Evolutionary conservation across 2,113 vertebrate species (phyloP).

Genomic region (Pteronura brasiliensis): DNA sequence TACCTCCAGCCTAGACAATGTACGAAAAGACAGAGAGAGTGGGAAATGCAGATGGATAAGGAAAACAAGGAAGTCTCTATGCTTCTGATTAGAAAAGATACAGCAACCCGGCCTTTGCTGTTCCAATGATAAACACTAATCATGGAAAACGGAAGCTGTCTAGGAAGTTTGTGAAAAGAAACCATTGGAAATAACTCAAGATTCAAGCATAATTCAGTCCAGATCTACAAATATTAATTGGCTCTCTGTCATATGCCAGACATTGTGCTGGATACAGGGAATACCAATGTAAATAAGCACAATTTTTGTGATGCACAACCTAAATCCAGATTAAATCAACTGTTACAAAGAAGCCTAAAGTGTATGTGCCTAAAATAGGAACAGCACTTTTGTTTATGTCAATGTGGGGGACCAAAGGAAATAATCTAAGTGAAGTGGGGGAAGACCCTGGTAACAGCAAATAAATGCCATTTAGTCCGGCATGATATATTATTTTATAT

Average conservation of each 20-base stretch:
- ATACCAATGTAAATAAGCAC: not conserved
- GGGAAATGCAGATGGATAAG: not conserved
- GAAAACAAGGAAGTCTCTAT: not conserved
- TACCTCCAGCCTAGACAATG: not conserved
- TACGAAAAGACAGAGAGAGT: not conserved
- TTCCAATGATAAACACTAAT: not conserved
- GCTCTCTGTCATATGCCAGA: not conserved
- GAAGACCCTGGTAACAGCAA: not conserved
- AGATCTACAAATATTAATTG: not conserved
- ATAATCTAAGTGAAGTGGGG: not conserved
- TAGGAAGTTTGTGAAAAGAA: slow-evolving; percentile 7
- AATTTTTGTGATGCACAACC: not conserved
- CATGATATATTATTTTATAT: not conserved
- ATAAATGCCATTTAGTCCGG: not conserved
- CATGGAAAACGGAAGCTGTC: not conserved
- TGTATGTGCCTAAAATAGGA: not conserved
- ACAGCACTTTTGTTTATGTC: not conserved
- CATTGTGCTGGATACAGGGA: not conserved
- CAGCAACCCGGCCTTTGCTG: not conserved
- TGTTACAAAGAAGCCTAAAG: not conserved
- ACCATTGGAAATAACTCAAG: not conserved
- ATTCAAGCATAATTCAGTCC: not conserved
- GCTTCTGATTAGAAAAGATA: not conserved
- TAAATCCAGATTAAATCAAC: not conserved
- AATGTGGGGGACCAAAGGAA: not conserved